A percentile compares a stretch with the other conserved stretches of the same genome.
phyloP scores from a whole-genome alignment of 1,140 invertebrate genomes.

The Drosophila bocqueti region DNA sequence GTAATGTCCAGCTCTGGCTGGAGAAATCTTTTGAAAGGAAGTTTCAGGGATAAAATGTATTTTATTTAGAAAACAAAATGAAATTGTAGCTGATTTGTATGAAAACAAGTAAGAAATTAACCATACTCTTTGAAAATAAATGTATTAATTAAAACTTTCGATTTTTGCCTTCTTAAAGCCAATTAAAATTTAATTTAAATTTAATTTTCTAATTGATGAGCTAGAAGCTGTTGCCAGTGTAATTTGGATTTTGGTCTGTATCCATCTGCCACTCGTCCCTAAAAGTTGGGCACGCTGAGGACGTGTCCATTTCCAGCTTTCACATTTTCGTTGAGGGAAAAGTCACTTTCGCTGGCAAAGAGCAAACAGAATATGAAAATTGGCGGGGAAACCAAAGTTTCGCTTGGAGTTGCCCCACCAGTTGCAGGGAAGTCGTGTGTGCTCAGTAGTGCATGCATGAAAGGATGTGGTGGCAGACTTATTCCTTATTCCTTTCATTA shows the following conservation, averaged over 20 bases:
- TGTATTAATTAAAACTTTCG: too few relatives aligned
- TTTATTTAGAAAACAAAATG: too few relatives aligned
- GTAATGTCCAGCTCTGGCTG: too few relatives aligned
- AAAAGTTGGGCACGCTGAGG: conserved; percentile 7
- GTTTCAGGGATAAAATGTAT: too few relatives aligned
- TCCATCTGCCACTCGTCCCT: background rate
- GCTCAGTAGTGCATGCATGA: conserved; percentile 28
- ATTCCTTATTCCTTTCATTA: background rate
- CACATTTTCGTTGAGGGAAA: conserved; percentile 13
- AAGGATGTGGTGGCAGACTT: background rate
- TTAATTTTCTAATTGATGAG: background rate
- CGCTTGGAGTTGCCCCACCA: conserved; percentile 8
- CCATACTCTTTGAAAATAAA: too few relatives aligned
- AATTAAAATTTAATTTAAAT: too few relatives aligned
- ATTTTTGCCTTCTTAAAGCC: background rate
- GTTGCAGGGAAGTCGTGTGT: conserved; percentile 37
- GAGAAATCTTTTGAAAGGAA: too few relatives aligned
- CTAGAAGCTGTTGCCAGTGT: background rate
- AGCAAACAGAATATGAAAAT: conserved; percentile 22
- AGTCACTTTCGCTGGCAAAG: conserved; percentile 32
- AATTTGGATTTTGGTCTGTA: background rate
- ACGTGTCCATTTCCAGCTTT: background rate
- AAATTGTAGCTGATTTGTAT: too few relatives aligned
- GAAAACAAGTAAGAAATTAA: too few relatives aligned
- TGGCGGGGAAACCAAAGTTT: conserved; percentile 22